Percentiles rank a stretch among this genome's conserved stretches.
These are phyloP conservation scores for Platanista minor DNA, from an alignment of 2,113 vertebrate species.

Conservation along the genomic window DNA sequence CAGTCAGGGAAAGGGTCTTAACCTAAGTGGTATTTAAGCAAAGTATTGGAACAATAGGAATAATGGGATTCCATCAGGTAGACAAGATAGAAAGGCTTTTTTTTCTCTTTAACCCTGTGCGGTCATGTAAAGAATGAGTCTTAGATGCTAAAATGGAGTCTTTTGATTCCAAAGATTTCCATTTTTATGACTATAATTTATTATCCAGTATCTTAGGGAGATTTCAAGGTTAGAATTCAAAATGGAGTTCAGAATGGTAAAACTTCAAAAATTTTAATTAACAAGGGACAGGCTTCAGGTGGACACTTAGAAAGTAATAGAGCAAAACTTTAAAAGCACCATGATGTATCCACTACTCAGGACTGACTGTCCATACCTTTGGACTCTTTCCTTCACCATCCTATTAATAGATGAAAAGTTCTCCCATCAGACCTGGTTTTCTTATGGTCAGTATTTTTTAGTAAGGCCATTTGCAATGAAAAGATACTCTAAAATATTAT, in stretches of 20 bases:
- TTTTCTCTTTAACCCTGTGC: fast-evolving
- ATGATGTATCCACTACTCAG: neutral
- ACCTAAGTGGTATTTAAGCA: no score
- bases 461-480: neutral
- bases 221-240: neutral
- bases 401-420: neutral
- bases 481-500: neutral
- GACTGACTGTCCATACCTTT: no score
- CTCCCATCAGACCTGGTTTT: neutral
- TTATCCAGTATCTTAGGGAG: neutral
- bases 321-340: neutral
- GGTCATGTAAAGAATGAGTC: neutral
- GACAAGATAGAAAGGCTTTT: neutral
- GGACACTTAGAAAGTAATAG: neutral
- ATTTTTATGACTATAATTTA: neutral
- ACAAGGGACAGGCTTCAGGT: neutral
- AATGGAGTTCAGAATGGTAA: neutral
- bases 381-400: neutral
- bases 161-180: neutral
- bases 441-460: neutral
- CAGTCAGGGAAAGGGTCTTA: neutral
- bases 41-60: neutral
- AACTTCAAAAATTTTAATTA: neutral
- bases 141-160: neutral
- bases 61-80: neutral